Conservation (phyloP, 2,888 invertebrate genomes). For the Andrena flavipes region DNA sequence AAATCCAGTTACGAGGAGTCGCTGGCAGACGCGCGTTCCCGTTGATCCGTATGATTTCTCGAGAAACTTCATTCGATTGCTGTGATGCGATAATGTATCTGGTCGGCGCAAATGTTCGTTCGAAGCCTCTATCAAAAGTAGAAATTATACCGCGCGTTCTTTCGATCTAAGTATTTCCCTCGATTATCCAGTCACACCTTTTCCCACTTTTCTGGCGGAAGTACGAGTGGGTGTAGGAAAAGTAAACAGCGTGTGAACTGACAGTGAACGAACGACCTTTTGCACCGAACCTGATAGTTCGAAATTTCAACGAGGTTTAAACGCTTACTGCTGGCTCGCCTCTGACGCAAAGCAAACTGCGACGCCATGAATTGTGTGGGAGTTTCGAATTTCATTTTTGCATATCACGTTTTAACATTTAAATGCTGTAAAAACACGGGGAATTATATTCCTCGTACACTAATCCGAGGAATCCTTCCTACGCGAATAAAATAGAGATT, state of each 20-base stretch:
- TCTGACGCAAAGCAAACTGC: background rate
- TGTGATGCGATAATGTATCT: too few species aligned
- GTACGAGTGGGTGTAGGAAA: too few species aligned
- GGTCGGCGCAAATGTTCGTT: too few species aligned
- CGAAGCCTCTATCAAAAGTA: too few species aligned
- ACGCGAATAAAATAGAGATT: background rate
- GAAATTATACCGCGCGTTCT: too few species aligned
- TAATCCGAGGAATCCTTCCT: background rate
- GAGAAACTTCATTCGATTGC: too few species aligned
- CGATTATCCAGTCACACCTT: too few species aligned
- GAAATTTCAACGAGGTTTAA: conserved; percentile 41
- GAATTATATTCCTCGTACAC: background rate
- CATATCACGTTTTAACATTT: background rate
- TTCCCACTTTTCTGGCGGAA: too few species aligned
- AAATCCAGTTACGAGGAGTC: background rate
- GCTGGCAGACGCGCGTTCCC: background rate
- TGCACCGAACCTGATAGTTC: background rate
- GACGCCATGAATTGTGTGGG: background rate
- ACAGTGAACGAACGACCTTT: too few species aligned
- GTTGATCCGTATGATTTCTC: background rate
- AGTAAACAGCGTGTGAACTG: too few species aligned
- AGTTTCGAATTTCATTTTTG: background rate
- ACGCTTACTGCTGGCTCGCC: conserved; percentile 36
- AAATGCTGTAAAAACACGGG: background rate
- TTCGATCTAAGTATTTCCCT: too few species aligned